These are phyloP conservation scores for Hyles lineata DNA, from an alignment of 2,888 invertebrate species.

Conservation along the genomic window DNA sequence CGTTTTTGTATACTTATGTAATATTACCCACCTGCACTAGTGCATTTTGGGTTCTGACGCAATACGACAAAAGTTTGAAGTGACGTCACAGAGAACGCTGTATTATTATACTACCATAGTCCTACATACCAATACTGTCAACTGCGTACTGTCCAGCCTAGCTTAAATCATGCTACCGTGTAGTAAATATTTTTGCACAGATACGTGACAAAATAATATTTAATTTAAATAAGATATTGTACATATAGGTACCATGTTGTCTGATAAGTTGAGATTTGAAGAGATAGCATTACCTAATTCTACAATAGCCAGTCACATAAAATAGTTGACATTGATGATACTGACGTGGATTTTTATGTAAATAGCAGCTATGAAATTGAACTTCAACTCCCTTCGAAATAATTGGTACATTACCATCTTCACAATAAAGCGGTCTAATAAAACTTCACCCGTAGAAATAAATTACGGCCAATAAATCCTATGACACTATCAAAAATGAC, in stretches of 20 bases:
- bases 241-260: too few species aligned
- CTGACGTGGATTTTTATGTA: too few species aligned
- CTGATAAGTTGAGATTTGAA: too few species aligned
- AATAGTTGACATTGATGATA: too few species aligned
- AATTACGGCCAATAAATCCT: conserved; percentile 19
- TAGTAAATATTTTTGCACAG: too few species aligned
- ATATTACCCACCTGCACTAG: conserved; percentile 19
- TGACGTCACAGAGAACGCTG: not conserved
- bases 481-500: conserved; percentile 25
- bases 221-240: too few species aligned
- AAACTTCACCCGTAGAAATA: conserved; percentile 17
- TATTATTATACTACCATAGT: not conserved
- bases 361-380: not conserved
- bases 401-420: conserved; percentile 4
- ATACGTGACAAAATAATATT: too few species aligned
- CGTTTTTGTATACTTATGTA: conserved; percentile 30
- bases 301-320: too few species aligned
- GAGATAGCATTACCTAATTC: too few species aligned
- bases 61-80: not conserved
- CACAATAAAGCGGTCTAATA: conserved; percentile 21
- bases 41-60: conserved; percentile 19
- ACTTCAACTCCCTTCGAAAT: not conserved
- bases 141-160: too few species aligned
- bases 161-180: too few species aligned
- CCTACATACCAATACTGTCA: not conserved